phyloP scores from a whole-genome alignment of 2,888 invertebrate species.

The Clanis bilineata region DNA sequence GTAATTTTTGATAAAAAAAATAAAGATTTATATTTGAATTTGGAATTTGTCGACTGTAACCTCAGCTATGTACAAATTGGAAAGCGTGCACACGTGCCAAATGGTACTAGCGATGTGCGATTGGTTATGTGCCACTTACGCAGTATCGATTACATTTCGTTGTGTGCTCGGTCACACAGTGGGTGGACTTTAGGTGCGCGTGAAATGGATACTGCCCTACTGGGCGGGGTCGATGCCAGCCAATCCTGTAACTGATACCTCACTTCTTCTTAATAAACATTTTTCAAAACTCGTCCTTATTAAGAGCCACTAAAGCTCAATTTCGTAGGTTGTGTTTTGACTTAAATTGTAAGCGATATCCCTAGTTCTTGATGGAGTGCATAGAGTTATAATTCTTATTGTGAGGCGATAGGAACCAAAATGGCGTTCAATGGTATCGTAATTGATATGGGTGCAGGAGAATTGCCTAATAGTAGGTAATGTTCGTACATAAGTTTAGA shows the following conservation, averaged over 20 bases:
- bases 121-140: constrained; percentile 44
- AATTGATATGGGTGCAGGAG: constrained; percentile 66
- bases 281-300: constrained; percentile 37
- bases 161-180: constrained; percentile 46
- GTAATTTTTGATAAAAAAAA: neutral
- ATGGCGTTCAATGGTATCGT: constrained; percentile 39
- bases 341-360: constrained; percentile 71
- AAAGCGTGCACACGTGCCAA: constrained; percentile 7
- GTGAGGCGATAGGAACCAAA: constrained; percentile 28
- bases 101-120: constrained; percentile 29
- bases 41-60: neutral
- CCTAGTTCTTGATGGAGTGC: constrained; percentile 55
- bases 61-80: neutral
- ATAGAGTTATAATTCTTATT: constrained; percentile 37
- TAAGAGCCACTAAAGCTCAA: constrained; percentile 24
- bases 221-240: constrained; percentile 72
- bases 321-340: constrained; percentile 24
- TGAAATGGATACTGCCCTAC: constrained; percentile 71
- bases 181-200: constrained; percentile 71
- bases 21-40: neutral
- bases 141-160: constrained; percentile 47
- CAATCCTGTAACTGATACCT: constrained; percentile 81
- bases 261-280: constrained; percentile 59
- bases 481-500: constrained; percentile 2
- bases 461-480: constrained; percentile 39